Base-by-base conservation (phyloP, 2,113 vertebrate species). In the Coptodon bakossiorum region DNA sequence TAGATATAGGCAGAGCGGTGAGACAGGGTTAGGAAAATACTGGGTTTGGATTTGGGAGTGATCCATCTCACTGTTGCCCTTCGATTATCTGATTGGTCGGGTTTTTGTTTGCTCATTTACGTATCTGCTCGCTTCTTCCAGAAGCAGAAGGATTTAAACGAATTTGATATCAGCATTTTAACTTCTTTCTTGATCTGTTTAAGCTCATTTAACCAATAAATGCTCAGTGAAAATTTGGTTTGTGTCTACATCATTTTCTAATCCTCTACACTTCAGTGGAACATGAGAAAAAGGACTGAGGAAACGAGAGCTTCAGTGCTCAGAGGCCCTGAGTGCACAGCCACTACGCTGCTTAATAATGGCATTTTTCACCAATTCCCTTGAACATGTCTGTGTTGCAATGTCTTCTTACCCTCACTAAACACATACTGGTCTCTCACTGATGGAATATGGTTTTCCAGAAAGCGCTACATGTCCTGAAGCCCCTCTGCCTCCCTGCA, bases 91-190 rank as follows among this genome's bases (percentile, higher is more conserved):
- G 66, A 71, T 27, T 1, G 12, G 5, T 27, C 45, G 66, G 66
- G 66, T 71, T 43, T 71, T 71, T 43, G 38, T 43, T 71, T 45
- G 66, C 12, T 24, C 61, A 22, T 71, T 24, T 71, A 24, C 2
- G 66, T 40, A 9, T 71, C n/a, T 14, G 7, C 0, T 43, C 0
- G 2, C 0, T 66, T 43, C 38, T 71, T 71, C 36, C 63, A 43
- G 5, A 9, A 45, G 22, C 40, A 73, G 7, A 2, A 4, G 7
- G 48, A 19, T 52, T 52, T 1, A 43, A 71, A 73, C 14, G 0
- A 45, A 1, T 6, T 11, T 73, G 4, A 73, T 45, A 43, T 10
- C 38, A 43, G 12, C 38, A 0, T 9, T 40, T 73, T 73, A 45
- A 17, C 22, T 73, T 73, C 13, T 45, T 73, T 73, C n/a, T 73